Evolutionary conservation across 2,888 invertebrate species (phyloP).

Genomic region (Acanthosepion esculentum): DNA sequence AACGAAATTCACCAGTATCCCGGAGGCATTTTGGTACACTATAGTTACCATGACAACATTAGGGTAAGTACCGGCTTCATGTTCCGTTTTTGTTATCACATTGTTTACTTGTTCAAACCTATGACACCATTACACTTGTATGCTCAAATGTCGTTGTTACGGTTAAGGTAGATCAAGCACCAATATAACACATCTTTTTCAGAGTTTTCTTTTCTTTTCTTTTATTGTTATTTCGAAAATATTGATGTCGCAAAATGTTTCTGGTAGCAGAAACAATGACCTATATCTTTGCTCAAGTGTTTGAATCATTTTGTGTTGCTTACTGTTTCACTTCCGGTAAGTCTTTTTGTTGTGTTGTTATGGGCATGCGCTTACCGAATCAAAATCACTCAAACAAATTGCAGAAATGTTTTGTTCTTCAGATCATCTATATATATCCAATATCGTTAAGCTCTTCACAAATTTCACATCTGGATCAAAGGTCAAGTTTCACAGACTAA

Average conservation of each 20-base stretch:
- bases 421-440: no score
- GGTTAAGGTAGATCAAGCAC: neutral
- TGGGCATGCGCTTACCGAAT: neutral
- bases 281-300: no score
- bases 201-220: no score
- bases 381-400: no score
- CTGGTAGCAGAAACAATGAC: no score
- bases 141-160: neutral
- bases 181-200: neutral
- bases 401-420: no score
- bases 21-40: slow-evolving; percentile 99
- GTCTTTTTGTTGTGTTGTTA: neutral
- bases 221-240: no score
- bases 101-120: neutral
- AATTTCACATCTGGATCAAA: no score
- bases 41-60: slow-evolving; percentile 99
- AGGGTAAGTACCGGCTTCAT: slow-evolving; percentile 84
- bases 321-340: neutral
- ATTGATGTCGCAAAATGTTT: no score
- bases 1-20: slow-evolving; percentile 99
- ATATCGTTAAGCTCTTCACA: no score
- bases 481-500: no score
- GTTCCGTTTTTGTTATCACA: neutral
- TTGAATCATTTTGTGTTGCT: neutral
- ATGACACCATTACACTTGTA: neutral